phyloP scores from a whole-genome alignment of 2,797 vertebrate genomes.

The Chloroceryle amazona region DNA sequence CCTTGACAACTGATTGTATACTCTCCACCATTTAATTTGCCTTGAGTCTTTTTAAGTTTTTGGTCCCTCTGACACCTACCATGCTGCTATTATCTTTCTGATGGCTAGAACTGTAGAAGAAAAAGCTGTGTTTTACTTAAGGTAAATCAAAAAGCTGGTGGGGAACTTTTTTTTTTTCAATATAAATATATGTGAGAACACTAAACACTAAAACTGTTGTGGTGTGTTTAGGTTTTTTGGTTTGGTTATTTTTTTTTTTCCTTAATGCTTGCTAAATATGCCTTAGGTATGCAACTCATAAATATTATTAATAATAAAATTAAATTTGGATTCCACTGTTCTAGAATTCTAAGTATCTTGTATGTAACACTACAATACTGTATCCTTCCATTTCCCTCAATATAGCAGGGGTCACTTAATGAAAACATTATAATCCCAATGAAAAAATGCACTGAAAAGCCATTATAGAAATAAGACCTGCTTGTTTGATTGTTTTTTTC shows the following conservation, averaged over 20 bases:
- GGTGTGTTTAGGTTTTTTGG: too few species aligned
- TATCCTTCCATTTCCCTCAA: constrained; percentile 36
- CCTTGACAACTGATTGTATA: neutral
- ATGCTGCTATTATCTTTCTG: neutral
- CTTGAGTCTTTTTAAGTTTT: neutral
- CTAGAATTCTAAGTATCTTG: constrained; percentile 9
- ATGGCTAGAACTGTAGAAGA: neutral
- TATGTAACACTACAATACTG: constrained; percentile 46
- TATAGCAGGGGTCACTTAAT: constrained; percentile 48
- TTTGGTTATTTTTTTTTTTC: neutral
- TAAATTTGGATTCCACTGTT: constrained; percentile 39
- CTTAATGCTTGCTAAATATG: constrained; percentile 38
- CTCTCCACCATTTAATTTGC: neutral
- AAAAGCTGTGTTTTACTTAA: neutral
- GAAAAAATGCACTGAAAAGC: constrained; percentile 14
- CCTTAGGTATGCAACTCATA: neutral
- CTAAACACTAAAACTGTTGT: neutral
- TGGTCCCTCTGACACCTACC: neutral
- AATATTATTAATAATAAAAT: constrained; percentile 50
- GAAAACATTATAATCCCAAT: constrained; percentile 38
- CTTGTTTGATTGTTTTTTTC: neutral
- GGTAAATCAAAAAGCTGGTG: neutral
- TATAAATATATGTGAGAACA: neutral
- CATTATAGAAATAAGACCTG: constrained; percentile 56
- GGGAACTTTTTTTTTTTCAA: neutral